A percentile compares a stretch with the other conserved stretches of the same genome.
Conservation (phyloP, 2,113 vertebrate genomes). For the Equus przewalskii region DNA sequence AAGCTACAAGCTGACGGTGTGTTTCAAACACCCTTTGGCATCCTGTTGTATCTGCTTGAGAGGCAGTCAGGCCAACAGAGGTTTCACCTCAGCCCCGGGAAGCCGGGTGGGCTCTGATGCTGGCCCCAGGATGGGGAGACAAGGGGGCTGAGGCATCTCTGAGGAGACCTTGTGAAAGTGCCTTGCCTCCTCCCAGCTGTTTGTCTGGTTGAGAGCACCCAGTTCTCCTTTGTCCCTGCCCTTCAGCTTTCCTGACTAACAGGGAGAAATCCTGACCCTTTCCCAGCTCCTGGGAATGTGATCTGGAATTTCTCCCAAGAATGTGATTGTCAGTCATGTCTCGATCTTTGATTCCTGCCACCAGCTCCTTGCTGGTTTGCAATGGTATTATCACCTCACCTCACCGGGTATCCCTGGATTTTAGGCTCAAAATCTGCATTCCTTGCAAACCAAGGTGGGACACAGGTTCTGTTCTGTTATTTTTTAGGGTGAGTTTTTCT, state of each 20-base stretch:
- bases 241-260: background rate
- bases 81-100: background rate
- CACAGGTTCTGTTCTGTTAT: conserved; percentile 46
- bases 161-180: background rate
- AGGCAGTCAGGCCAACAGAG: background rate
- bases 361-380: background rate
- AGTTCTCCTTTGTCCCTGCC: background rate
- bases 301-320: background rate
- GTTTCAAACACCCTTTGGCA: background rate
- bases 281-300: background rate
- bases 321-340: background rate
- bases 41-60: background rate
- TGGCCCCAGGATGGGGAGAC: background rate
- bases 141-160: background rate
- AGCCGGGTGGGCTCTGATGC: background rate
- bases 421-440: background rate
- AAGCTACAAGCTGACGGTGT: background rate
- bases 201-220: background rate
- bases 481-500: conserved; percentile 94
- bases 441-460: background rate
- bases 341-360: background rate
- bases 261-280: background rate
- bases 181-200: background rate
- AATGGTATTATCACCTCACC: fast-evolving
- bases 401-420: fast-evolving